phyloP scores from a whole-genome alignment of 2,797 vertebrate species.

The Liasis olivaceus region DNA sequence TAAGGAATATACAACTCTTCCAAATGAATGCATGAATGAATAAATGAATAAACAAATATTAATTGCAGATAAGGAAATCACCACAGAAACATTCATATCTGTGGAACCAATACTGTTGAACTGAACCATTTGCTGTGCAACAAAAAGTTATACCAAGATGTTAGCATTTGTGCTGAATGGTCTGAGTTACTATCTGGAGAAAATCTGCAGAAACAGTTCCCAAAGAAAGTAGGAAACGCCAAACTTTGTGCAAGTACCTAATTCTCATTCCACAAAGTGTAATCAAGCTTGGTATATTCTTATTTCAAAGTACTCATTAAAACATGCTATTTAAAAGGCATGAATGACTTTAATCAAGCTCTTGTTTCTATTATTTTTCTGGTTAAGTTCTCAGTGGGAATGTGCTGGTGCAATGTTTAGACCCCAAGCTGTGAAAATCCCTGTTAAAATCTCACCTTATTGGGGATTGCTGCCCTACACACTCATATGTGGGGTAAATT shows the following conservation, averaged over 20 bases:
- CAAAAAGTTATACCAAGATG: background rate
- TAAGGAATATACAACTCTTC: background rate
- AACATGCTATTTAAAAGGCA: background rate
- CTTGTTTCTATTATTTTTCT: background rate
- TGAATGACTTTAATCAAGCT: background rate
- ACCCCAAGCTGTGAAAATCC: background rate
- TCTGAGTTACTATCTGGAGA: background rate
- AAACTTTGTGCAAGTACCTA: background rate
- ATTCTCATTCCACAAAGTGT: background rate
- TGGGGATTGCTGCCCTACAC: background rate
- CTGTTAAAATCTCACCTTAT: background rate
- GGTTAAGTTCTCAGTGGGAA: background rate
- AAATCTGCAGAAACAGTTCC: background rate
- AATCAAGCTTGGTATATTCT: background rate
- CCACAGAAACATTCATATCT: background rate
- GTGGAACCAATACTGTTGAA: background rate
- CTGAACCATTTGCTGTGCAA: background rate
- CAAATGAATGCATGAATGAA: background rate
- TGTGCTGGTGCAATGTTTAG: background rate
- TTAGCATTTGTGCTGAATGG: background rate
- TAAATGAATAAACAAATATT: background rate
- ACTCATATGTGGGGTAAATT: background rate
- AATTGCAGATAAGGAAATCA: background rate
- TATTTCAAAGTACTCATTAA: background rate
- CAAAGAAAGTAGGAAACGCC: background rate